Evolutionary conservation across 2,113 vertebrate genomes (phyloP).

Genomic region (Acrocephalus arundinaceus): DNA sequence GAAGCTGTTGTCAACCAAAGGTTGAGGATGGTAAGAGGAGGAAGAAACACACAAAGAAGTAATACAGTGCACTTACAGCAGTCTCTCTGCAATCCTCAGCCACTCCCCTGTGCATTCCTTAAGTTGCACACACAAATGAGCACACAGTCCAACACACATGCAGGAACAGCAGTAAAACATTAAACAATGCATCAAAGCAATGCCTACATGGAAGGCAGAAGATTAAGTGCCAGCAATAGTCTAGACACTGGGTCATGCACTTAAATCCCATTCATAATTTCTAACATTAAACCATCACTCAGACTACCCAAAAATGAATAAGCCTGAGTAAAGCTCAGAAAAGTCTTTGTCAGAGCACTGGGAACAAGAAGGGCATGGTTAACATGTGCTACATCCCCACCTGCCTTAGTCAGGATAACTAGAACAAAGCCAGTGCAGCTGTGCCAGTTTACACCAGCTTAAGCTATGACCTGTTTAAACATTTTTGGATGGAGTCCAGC

Average conservation of each 20-base stretch:
- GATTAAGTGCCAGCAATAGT: not conserved
- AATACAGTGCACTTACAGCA: not conserved
- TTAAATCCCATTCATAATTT: constrained; percentile 19
- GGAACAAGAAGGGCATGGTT: not conserved
- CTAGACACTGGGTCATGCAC: not conserved
- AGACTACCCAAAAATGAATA: not conserved
- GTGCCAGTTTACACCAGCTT: constrained; percentile 3
- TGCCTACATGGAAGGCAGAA: not conserved
- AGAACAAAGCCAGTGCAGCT: constrained; percentile 40
- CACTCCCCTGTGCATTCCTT: not conserved
- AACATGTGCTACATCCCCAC: not conserved
- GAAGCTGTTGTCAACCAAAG: not conserved
- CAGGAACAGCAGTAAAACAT: not conserved
- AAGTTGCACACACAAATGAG: not conserved
- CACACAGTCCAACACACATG: not conserved
- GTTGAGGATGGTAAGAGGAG: not conserved
- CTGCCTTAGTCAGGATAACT: constrained; percentile 1
- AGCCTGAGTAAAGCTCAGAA: not conserved
- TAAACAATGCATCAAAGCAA: not conserved
- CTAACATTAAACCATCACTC: not conserved
- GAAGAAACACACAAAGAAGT: not conserved
- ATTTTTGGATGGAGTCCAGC: constrained; percentile 21
- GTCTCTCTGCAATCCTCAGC: not conserved
- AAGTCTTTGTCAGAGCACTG: not conserved
- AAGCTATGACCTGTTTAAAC: constrained; percentile 22